Percentiles rank a stretch among this genome's conserved stretches.
Conservation (phyloP, 1,140 invertebrate species). For the Holotrichia oblita region DNA sequence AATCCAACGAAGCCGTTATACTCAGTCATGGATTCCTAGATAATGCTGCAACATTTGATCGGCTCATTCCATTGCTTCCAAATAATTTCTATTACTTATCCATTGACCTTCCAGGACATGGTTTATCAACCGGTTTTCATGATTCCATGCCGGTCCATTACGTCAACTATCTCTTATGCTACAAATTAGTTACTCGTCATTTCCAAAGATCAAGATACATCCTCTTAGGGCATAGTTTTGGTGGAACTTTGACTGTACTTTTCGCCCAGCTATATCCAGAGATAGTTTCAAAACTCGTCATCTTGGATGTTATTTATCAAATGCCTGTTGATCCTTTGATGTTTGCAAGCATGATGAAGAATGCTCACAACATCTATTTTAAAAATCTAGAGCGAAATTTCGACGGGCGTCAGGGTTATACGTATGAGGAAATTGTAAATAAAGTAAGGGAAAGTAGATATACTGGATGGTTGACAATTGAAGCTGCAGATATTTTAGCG, state of each 20-base stretch:
- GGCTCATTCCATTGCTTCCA: conserved; percentile 67
- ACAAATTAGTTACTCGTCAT: conserved; percentile 65
- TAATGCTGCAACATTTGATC: conserved; percentile 71
- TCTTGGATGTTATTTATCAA: conserved; percentile 64
- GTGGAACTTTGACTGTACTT: conserved; percentile 62
- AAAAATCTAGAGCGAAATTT: conserved; percentile 39
- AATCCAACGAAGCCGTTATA: conserved; percentile 62
- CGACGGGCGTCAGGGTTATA: conserved; percentile 55
- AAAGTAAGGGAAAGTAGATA: conserved; percentile 59
- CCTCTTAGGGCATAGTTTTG: conserved; percentile 70
- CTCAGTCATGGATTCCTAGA: conserved; percentile 70
- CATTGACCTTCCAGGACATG: conserved; percentile 75
- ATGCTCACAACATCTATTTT: background rate
- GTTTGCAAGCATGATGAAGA: background rate
- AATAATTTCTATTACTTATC: conserved; percentile 67
- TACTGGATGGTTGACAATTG: conserved; percentile 57
- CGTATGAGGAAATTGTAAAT: conserved; percentile 64
- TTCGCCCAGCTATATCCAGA: conserved; percentile 64
- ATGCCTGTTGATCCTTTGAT: conserved; percentile 47
- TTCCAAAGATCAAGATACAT: conserved; percentile 49
- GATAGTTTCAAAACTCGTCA: conserved; percentile 63
- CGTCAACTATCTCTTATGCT: conserved; percentile 61
- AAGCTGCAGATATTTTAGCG: conserved; percentile 63
- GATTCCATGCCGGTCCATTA: conserved; percentile 60
- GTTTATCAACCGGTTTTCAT: conserved; percentile 69